phyloP scores from a whole-genome alignment of 2,113 vertebrate genomes.

The Anser brachyrhynchus region DNA sequence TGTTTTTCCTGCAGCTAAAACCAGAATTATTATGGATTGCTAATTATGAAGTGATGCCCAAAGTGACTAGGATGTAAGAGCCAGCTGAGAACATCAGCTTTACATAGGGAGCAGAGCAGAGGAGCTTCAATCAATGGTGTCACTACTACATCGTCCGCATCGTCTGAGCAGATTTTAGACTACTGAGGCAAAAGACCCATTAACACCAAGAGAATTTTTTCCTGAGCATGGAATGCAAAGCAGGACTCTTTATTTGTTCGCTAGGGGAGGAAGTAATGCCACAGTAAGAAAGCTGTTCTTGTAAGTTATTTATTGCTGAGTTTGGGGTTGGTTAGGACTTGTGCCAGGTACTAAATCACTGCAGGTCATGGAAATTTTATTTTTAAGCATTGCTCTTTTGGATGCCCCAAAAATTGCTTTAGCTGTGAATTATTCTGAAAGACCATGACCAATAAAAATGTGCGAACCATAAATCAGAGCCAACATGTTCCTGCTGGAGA shows the following conservation, averaged over 20 bases:
- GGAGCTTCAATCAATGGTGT: neutral
- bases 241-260: neutral
- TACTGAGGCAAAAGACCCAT: neutral
- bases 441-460: conserved; percentile 44
- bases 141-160: neutral
- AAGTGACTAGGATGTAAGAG: neutral
- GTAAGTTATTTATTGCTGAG: conserved; percentile 53
- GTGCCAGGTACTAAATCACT: conserved; percentile 61
- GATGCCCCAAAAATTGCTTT: conserved; percentile 57
- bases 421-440: conserved; percentile 62
- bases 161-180: neutral
- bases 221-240: neutral
- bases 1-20: neutral
- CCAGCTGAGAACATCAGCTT: accelerated
- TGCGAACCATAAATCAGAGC: conserved; percentile 28
- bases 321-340: conserved; percentile 51
- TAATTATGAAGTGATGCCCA: neutral
- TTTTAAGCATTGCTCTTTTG: conserved; percentile 55
- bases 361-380: conserved; percentile 60
- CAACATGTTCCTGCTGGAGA: neutral
- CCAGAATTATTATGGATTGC: neutral
- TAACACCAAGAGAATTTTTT: neutral
- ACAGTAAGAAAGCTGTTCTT: conserved; percentile 39
- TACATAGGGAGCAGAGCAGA: neutral
- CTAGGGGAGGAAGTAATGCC: conserved; percentile 30